Evolutionary conservation across 2,888 invertebrate genomes (phyloP).

Genomic region (Netelia inedita): DNA sequence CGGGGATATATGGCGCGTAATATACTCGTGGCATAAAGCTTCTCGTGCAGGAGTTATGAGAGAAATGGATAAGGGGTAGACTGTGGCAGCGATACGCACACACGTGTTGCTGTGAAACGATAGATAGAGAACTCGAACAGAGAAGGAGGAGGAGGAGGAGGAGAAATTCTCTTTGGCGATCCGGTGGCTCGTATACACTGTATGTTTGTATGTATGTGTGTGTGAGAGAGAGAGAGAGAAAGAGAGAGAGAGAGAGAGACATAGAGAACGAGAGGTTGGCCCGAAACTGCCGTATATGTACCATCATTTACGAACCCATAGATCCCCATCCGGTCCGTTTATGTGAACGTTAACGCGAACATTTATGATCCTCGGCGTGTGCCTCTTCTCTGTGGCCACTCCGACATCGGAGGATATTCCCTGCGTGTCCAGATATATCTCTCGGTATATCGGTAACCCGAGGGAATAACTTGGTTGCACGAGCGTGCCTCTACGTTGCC

Average conservation of each 20-base stretch:
- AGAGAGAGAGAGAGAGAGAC: not conserved
- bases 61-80: constrained; percentile 42
- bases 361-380: constrained; percentile 64
- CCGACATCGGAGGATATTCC: constrained; percentile 42
- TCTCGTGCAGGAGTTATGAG: constrained; percentile 25
- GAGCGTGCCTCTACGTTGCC: not conserved
- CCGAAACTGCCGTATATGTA: constrained; percentile 51
- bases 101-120: not conserved
- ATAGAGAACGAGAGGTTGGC: not conserved
- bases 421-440: constrained; percentile 3
- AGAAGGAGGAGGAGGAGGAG: not conserved
- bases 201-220: too few species aligned
- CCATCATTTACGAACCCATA: constrained; percentile 66
- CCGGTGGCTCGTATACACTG: not conserved
- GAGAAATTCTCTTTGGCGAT: constrained; percentile 1
- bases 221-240: not conserved
- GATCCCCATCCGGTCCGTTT: constrained; percentile 65
- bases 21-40: constrained; percentile 32
- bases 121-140: constrained; percentile 13
- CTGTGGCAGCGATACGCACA: not conserved
- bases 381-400: constrained; percentile 4
- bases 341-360: constrained; percentile 67
- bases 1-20: constrained; percentile 23
- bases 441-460: constrained; percentile 26
- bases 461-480: constrained; percentile 43